phyloP scores from a whole-genome alignment of 2,888 invertebrate genomes.

The Caenorhabditis macrosperma region DNA sequence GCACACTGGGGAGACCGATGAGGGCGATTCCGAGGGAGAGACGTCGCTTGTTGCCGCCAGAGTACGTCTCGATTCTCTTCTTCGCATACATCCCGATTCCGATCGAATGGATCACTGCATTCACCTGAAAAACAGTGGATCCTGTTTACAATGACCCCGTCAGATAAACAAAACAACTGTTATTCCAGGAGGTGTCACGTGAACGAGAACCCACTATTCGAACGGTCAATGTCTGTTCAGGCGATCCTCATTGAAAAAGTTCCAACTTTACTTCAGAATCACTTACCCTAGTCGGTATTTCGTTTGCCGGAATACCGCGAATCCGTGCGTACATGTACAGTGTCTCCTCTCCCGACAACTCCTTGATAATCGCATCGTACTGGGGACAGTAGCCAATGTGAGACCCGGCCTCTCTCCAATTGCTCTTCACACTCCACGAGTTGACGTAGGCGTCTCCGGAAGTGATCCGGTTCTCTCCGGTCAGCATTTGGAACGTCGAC shows the following conservation, averaged over 20 bases:
- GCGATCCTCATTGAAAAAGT: too few species aligned
- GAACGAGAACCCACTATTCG: too few species aligned
- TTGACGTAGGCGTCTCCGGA: constrained; percentile 73
- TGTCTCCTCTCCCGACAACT: constrained; percentile 86
- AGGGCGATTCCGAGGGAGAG: constrained; percentile 86
- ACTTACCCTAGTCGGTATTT: constrained; percentile 58
- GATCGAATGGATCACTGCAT: constrained; percentile 68
- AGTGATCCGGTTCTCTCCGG: constrained; percentile 73
- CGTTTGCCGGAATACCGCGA: constrained; percentile 83
- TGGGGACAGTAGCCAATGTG: constrained; percentile 86
- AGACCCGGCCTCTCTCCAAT: constrained; percentile 72
- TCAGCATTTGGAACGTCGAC: constrained; percentile 76
- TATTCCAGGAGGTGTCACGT: too few species aligned
- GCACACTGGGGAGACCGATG: constrained; percentile 85
- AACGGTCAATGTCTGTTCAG: too few species aligned
- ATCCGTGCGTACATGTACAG: constrained; percentile 85
- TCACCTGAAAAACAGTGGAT: constrained; percentile 23
- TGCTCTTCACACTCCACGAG: constrained; percentile 71
- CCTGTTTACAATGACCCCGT: too few species aligned
- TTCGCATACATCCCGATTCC: constrained; percentile 71
- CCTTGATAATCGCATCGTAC: constrained; percentile 86
- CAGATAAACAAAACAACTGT: too few species aligned
- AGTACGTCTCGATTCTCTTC: constrained; percentile 80
- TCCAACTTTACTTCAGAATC: too few species aligned
- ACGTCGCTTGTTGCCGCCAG: constrained; percentile 88